phyloP scores from a whole-genome alignment of 30 jellyfish, hydroid and myxozoan species.

The Nemopilema nomurai region DNA sequence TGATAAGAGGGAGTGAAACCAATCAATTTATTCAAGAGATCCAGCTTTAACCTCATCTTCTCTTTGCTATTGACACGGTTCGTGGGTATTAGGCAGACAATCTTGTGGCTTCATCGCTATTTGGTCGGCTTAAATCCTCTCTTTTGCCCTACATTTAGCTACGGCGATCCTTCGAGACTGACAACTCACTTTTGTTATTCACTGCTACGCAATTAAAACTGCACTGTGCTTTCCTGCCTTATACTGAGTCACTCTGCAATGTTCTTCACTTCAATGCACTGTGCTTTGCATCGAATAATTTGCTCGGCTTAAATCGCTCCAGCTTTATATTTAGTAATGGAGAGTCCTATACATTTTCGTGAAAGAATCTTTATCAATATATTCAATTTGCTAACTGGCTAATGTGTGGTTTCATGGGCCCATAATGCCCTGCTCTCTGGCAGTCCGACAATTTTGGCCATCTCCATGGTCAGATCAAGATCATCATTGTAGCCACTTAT shows the following conservation, averaged over 20 bases:
- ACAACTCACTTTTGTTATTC: too few relatives aligned
- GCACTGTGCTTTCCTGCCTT: neutral
- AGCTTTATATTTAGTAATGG: too few relatives aligned
- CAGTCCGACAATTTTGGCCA: too few relatives aligned
- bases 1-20: constrained; percentile 30
- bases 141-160: neutral
- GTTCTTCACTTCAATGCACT: neutral
- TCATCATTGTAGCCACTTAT: too few relatives aligned
- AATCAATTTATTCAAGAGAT: constrained; percentile 1
- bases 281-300: too few relatives aligned
- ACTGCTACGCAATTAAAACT: neutral
- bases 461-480: too few relatives aligned
- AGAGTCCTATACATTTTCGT: too few relatives aligned
- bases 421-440: too few relatives aligned
- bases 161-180: neutral
- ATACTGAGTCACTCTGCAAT: neutral
- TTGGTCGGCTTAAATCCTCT: neutral
- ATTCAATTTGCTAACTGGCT: too few relatives aligned
- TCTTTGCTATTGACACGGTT: neutral
- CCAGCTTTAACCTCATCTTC: neutral
- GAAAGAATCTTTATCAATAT: too few relatives aligned
- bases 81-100: neutral
- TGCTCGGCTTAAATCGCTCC: too few relatives aligned
- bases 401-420: too few relatives aligned
- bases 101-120: neutral